These are phyloP conservation scores for Raphicerus campestris DNA, from an alignment of 2,113 vertebrate genomes.

Conservation along the genomic window DNA sequence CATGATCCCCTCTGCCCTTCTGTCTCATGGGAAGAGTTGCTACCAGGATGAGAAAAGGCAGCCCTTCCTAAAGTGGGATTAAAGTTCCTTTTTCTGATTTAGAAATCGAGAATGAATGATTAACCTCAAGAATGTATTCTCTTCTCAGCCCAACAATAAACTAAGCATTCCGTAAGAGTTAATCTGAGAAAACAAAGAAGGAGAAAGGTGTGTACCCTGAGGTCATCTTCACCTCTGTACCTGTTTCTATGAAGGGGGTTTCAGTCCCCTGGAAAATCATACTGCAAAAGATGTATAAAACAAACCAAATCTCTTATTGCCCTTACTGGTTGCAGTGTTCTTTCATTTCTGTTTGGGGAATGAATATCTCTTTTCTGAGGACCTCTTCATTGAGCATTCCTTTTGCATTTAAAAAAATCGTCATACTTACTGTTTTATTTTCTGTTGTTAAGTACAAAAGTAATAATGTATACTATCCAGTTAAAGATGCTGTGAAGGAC, in stretches of 20 bases:
- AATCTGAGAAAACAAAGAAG: neutral
- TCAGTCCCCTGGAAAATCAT: neutral
- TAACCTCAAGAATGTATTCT: constrained; percentile 54
- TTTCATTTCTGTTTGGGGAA: neutral
- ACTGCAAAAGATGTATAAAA: neutral
- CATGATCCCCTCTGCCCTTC: neutral
- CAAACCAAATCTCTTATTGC: neutral
- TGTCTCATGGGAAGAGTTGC: neutral
- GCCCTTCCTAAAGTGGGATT: neutral
- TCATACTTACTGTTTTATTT: neutral
- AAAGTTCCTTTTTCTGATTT: neutral
- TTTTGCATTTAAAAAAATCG: neutral
- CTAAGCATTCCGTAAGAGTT: constrained; percentile 55
- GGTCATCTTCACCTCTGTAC: neutral
- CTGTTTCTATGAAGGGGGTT: neutral
- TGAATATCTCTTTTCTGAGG: neutral
- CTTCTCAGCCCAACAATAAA: constrained; percentile 6
- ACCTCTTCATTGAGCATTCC: neutral
- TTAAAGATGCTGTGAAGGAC: neutral
- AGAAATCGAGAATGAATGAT: constrained; percentile 45
- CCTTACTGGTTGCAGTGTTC: neutral
- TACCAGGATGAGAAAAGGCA: neutral
- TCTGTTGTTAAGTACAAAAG: neutral
- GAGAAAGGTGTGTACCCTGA: neutral
- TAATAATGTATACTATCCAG: neutral